Evolutionary conservation across 2,888 invertebrate genomes (phyloP).

Genomic region (Drosophila melanocephala): DNA sequence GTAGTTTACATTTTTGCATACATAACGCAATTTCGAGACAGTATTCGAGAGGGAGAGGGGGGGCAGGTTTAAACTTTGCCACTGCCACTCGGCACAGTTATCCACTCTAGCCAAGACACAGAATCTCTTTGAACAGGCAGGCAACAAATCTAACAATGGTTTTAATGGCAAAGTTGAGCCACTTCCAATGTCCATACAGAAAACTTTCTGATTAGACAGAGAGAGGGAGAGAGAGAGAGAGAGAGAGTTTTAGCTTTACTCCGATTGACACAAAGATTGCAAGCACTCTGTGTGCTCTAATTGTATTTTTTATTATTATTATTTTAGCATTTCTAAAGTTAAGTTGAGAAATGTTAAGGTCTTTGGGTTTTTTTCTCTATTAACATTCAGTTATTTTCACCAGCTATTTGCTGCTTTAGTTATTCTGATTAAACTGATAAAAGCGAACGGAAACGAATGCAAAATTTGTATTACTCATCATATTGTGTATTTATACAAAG

Average conservation of each 20-base stretch:
- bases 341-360: not conserved
- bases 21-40: constrained; percentile 49
- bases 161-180: not conserved
- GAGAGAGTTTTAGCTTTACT: constrained; percentile 11
- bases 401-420: not conserved
- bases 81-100: constrained; percentile 50
- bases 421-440: constrained; percentile 3
- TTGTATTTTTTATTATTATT: constrained; percentile 4
- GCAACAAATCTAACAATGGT: constrained; percentile 2
- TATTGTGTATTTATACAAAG: not conserved
- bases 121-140: not conserved
- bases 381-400: constrained; percentile 10
- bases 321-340: not conserved
- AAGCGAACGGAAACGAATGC: not conserved
- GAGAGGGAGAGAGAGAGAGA: not conserved
- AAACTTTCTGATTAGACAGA: constrained; percentile 1
- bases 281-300: not conserved
- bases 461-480: not conserved
- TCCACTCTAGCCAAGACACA: not conserved
- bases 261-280: constrained; percentile 17
- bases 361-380: not conserved
- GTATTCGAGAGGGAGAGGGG: not conserved
- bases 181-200: not conserved
- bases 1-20: constrained; percentile 50
- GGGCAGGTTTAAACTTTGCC: constrained; percentile 50